Conservation (phyloP, 2,797 vertebrate species). For the Amblyraja radiata region DNA sequence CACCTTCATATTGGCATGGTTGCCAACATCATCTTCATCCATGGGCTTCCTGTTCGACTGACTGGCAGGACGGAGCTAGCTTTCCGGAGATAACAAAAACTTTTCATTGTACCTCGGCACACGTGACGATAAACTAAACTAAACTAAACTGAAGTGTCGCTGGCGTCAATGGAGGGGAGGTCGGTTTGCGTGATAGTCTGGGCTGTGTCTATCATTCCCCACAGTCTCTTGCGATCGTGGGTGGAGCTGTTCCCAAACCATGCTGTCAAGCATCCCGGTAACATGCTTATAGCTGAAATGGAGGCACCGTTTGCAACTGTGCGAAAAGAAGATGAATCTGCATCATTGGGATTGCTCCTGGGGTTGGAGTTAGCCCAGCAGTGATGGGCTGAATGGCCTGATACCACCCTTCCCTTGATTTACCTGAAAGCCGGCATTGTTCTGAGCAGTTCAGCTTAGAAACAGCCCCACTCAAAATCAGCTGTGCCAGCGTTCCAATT, state of each 20-base stretch:
- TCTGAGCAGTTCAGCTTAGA: no score
- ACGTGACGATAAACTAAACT: no score
- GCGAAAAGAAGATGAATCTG: neutral
- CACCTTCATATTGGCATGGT: no score
- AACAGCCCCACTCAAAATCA: neutral
- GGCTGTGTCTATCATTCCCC: no score
- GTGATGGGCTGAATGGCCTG: neutral
- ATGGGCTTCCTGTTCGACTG: neutral
- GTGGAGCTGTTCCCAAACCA: no score
- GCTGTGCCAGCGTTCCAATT: neutral
- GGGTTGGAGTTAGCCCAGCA: neutral
- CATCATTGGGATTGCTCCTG: neutral
- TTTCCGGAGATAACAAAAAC: neutral
- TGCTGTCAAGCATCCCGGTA: no score
- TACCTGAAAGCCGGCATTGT: neutral
- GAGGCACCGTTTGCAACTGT: neutral
- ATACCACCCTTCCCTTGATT: neutral
- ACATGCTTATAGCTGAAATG: neutral
- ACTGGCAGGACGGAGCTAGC: neutral
- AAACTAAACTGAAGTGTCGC: no score
- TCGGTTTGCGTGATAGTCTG: no score
- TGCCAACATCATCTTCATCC: neutral
- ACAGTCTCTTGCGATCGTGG: no score
- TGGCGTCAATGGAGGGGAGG: no score
- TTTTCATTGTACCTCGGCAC: no score